phyloP scores from a whole-genome alignment of 2,797 vertebrate species.

The Sylvilagus floridanus region DNA sequence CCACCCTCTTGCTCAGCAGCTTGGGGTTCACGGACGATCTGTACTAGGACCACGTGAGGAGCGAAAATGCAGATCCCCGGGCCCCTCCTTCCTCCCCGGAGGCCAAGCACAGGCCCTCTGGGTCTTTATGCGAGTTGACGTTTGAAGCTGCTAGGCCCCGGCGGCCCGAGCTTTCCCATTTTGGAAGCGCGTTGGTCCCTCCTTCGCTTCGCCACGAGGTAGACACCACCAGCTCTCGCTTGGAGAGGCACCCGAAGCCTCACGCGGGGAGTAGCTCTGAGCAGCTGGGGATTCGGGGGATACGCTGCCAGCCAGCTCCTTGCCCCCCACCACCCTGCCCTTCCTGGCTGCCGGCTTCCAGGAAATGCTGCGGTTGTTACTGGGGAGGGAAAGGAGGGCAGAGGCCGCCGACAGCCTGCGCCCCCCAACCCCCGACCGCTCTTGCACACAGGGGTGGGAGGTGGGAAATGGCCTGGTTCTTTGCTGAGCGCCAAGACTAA shows the following conservation, averaged over 20 bases:
- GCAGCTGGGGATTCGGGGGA: rapidly evolving
- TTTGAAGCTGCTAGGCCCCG: neutral
- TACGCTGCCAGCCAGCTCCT: rapidly evolving
- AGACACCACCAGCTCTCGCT: too few species aligned
- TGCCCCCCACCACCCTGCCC: too few species aligned
- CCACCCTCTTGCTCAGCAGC: neutral
- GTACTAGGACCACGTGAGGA: neutral
- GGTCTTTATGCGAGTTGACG: neutral
- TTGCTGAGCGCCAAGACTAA: neutral
- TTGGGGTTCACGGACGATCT: neutral
- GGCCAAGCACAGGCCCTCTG: neutral
- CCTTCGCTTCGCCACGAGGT: neutral
- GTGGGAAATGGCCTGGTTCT: too few species aligned
- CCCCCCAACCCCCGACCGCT: rapidly evolving
- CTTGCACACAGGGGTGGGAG: rapidly evolving
- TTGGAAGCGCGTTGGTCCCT: too few species aligned
- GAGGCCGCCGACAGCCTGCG: neutral
- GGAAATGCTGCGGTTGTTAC: neutral
- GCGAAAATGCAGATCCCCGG: neutral
- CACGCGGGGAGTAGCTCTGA: neutral
- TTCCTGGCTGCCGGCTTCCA: rapidly evolving
- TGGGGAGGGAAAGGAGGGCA: rapidly evolving
- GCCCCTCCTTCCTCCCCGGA: neutral
- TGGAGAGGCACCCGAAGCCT: too few species aligned
- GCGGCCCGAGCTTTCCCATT: neutral